Evolutionary conservation across 2,113 vertebrate genomes (phyloP).

Genomic region (Corvus cornix): DNA sequence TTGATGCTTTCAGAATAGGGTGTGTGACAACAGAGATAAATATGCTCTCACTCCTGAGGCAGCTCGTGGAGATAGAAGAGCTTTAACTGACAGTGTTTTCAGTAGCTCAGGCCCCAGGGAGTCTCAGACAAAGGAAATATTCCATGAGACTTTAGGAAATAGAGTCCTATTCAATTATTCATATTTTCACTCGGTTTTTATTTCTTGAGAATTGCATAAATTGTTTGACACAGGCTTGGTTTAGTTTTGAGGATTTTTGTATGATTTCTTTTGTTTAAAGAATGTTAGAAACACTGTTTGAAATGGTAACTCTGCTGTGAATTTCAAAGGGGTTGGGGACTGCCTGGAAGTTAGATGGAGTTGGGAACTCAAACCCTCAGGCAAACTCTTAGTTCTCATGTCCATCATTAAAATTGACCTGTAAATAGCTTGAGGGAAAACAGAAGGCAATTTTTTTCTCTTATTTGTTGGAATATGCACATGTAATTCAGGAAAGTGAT

Average conservation of each 20-base stretch:
- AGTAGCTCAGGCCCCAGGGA: slow-evolving; percentile 29
- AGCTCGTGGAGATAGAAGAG: slow-evolving; percentile 2
- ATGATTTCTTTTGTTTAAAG: slow-evolving; percentile 4
- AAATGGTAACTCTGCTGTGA: neutral
- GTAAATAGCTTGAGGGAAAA: slow-evolving; percentile 15
- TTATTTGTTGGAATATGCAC: neutral
- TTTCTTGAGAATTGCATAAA: slow-evolving; percentile 17
- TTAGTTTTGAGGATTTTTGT: neutral
- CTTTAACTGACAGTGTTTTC: slow-evolving; percentile 56
- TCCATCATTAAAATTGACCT: slow-evolving; percentile 13
- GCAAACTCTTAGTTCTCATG: neutral
- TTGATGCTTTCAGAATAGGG: neutral
- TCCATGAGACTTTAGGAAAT: slow-evolving; percentile 18
- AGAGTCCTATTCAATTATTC: slow-evolving; percentile 56
- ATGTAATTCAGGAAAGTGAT: neutral
- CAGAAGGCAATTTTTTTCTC: neutral
- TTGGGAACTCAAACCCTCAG: neutral
- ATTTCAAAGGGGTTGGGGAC: neutral
- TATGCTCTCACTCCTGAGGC: neutral
- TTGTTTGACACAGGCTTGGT: neutral
- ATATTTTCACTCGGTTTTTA: slow-evolving; percentile 30
- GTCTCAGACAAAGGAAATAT: slow-evolving; percentile 32
- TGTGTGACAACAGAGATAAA: neutral
- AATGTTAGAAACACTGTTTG: neutral
- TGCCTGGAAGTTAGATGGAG: neutral